These are phyloP conservation scores for Sebastes melanostomus DNA, from an alignment of 2,797 vertebrate genomes.

Conservation along the genomic window DNA sequence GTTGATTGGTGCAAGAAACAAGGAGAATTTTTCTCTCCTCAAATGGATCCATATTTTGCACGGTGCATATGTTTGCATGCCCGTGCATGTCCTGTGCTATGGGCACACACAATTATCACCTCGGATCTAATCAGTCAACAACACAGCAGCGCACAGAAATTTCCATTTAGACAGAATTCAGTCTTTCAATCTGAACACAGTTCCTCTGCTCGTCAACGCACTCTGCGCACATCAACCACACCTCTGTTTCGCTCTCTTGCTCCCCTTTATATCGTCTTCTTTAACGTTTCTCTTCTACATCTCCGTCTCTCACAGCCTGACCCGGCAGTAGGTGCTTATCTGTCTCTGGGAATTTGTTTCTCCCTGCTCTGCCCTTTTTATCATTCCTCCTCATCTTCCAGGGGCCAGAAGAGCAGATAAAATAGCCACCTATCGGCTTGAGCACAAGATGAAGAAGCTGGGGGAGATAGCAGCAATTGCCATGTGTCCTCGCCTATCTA, in stretches of 20 bases:
- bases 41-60: constrained; percentile 25
- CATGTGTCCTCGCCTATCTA: constrained; percentile 28
- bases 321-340: constrained; percentile 48
- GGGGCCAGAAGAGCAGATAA: constrained; percentile 53
- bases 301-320: constrained; percentile 23
- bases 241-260: constrained; percentile 14
- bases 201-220: background rate
- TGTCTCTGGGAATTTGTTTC: constrained; percentile 47
- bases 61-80: background rate
- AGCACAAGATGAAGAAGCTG: constrained; percentile 27
- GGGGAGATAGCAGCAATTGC: constrained; percentile 33
- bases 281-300: background rate
- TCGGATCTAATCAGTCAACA: constrained; percentile 41
- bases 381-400: constrained; percentile 36
- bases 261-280: background rate
- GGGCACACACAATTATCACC: constrained; percentile 26
- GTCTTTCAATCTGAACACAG: background rate
- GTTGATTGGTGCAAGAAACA: background rate
- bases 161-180: constrained; percentile 33
- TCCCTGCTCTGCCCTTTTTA: constrained; percentile 48
- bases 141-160: constrained; percentile 18
- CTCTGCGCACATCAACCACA: constrained; percentile 4
- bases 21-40: background rate
- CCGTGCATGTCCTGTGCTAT: background rate
- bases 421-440: constrained; percentile 48